Conservation (phyloP, 2,888 invertebrate species). For the Colostygia pectinataria region DNA sequence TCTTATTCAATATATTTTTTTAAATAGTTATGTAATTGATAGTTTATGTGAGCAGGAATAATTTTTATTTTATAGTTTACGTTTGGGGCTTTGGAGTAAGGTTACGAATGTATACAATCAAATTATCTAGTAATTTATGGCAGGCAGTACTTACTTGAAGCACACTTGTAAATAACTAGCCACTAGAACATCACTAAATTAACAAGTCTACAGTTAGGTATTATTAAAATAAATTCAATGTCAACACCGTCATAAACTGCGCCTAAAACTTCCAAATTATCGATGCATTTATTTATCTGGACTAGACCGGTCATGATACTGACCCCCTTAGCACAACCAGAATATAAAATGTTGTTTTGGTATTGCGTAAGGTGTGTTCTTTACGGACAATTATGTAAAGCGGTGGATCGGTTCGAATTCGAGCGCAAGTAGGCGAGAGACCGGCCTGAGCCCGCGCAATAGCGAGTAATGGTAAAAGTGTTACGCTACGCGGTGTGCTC, state of each 20-base stretch:
- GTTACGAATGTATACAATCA: too few relatives aligned
- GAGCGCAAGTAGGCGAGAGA: slow-evolving; percentile 62
- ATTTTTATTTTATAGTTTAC: too few relatives aligned
- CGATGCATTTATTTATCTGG: slow-evolving; percentile 30
- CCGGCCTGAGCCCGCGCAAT: slow-evolving; percentile 45
- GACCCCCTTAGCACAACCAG: slow-evolving; percentile 64
- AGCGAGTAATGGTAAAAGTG: slow-evolving; percentile 75
- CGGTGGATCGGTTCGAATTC: slow-evolving; percentile 56
- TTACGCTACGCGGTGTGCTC: slow-evolving; percentile 77
- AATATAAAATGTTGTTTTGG: slow-evolving; percentile 68
- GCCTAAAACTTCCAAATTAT: slow-evolving; percentile 23
- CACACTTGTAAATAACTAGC: too few relatives aligned
- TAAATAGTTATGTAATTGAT: too few relatives aligned
- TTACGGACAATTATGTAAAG: slow-evolving; percentile 78
- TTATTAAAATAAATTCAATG: slow-evolving; percentile 28
- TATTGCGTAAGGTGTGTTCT: slow-evolving; percentile 74
- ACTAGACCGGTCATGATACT: slow-evolving; percentile 34
- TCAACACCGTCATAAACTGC: slow-evolving; percentile 18
- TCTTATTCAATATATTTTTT: too few relatives aligned
- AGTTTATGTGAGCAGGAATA: too few relatives aligned
- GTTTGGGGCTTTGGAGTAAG: too few relatives aligned
- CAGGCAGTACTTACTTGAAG: too few relatives aligned
- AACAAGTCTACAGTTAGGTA: too few relatives aligned
- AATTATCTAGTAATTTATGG: too few relatives aligned
- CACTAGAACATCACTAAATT: too few relatives aligned